Evolutionary conservation across 2,888 invertebrate genomes (phyloP), one percentile per base, ranked within the genome.

Genomic region (Microctonus hyperodae): DNA sequence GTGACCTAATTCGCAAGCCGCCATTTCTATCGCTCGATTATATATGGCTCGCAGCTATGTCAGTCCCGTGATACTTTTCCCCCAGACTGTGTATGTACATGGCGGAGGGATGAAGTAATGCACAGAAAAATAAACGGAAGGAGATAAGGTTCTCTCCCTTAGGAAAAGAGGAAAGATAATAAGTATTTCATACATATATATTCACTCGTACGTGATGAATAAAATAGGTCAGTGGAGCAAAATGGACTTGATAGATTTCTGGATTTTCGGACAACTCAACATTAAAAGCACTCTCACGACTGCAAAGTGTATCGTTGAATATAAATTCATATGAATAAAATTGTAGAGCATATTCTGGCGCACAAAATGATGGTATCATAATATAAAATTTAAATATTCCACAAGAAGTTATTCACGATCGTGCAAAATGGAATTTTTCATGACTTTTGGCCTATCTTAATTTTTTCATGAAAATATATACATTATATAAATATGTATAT

Each of bases 1-100:
- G 22, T 60, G 60, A 60, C 60, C 60, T 50, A 51, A 60, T 60
- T 60, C 60, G 25, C n/a, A 13, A 22, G 60, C 60, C 60, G 50
- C 60, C 60, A 60, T 60, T 60, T 48, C 60, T 60, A 60, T 60
- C 60, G 50, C 60, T 23, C 33, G 25, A 44, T 31, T 60, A 31
- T 31, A 44, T 44, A 44, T 1, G 33, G 50, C 60, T 60, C 50
- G 60, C 60, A 50, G 60, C 60, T 23, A 60, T 60, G 60, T 50
- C 60, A 60, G 48, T 60, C 44, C 44, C 60, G 44, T 60, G 44
- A 16, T 20, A 33, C 20, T 48, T 22, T 13, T 13, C 31, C n/a
- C 31, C 48, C 44, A 16, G 16, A 16, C 44, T 4, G 7, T 44
- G 6, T 4, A 5, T 20, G 20, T 20, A 16, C 11, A 13, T 23